Evolutionary conservation across 1,140 invertebrate species (phyloP), one percentile per base, ranked within the genome.

Genomic region (Drosophila mayri): DNA sequence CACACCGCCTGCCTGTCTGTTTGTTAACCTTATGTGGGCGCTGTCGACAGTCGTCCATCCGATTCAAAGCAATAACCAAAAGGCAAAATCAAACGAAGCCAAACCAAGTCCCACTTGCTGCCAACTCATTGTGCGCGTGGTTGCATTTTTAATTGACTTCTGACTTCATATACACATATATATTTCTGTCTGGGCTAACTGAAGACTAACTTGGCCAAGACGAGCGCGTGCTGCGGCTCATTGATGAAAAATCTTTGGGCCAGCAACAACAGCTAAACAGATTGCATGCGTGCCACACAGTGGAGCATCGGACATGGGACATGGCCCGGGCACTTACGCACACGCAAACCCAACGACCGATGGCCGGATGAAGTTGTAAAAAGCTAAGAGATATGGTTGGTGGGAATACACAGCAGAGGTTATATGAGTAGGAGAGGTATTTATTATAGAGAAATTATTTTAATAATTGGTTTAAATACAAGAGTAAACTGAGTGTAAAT

Each of bases 61-160:
- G 46, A 68, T 25, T 38, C 41, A 61, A 74, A 75, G 72, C 70
- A 35, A 76, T 38, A 76, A 28, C 22, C 50, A 61, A 57, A 47
- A 61, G 65, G 40, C 79, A 68, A 67, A 79, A 59, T 55, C 60
- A 47, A 63, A 63, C 57, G 41, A 74, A 76, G 71, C 70, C 60
- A 75, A 44, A 50, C 60, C 73, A 38, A 76, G 72, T 76, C 55
- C 35, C 62, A 66, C 67, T 54, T 38, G 52, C 52, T 81, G 79
- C 75, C 83, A 87, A 62, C 83, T 82, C 76, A 87, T 72, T 61
- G 84, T 47, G 85, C 84, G 85, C 85, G 85, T 90, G 85, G 85
- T 88, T 90, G 85, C 85, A 90, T 85, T 90, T 90, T 90, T 90
- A 90, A 90, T 90, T 90, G 84, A 63, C 74, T 25, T 25, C 25